These are phyloP conservation scores for Galaxea fascicularis DNA, from an alignment of 92 coral and sea anemone species.

Conservation along the genomic window DNA sequence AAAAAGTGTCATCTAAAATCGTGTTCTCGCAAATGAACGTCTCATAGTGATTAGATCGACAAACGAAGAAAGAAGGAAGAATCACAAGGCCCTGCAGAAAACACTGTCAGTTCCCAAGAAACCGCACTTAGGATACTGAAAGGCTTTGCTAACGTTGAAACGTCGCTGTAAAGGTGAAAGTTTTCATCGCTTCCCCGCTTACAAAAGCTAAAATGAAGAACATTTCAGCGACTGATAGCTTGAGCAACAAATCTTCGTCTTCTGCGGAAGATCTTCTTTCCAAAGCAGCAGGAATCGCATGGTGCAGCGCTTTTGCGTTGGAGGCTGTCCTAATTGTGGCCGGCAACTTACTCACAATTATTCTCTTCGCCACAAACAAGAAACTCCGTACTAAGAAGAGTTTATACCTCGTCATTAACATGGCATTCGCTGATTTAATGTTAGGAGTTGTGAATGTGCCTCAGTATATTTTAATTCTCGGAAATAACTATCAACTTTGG, in stretches of 20 bases:
- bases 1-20: too few species aligned
- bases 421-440: conserved; percentile 21
- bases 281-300: not conserved
- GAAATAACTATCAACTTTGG: not conserved
- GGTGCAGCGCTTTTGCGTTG: not conserved
- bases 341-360: conserved; percentile 10
- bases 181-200: too few species aligned
- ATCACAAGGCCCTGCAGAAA: too few species aligned
- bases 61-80: too few species aligned
- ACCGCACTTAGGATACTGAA: too few species aligned
- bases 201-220: not conserved
- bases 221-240: not conserved
- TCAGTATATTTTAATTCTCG: not conserved
- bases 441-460: conserved; percentile 10
- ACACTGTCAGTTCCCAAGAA: too few species aligned
- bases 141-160: too few species aligned
- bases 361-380: not conserved
- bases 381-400: conserved; percentile 2
- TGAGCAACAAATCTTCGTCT: not conserved
- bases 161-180: too few species aligned
- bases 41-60: too few species aligned
- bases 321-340: not conserved
- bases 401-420: conserved; percentile 6
- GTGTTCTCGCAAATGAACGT: too few species aligned
- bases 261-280: not conserved